Conservation (phyloP, 2,113 vertebrate genomes). For the Cynocephalus volans region DNA sequence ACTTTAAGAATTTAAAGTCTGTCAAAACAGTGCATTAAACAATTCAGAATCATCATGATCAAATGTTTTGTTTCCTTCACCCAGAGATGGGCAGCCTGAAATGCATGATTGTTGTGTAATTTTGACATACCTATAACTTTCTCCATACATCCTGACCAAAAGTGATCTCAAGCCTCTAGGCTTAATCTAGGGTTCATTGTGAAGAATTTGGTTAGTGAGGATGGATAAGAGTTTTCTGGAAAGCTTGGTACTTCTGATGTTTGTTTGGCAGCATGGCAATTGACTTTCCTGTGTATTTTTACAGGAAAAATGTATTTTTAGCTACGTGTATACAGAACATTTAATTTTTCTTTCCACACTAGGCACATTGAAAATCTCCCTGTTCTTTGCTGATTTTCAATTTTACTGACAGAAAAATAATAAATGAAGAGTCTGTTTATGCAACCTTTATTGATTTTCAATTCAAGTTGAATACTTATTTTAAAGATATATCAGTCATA, state of each 20-base stretch:
- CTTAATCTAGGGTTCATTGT: not conserved
- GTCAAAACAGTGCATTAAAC: slow-evolving; percentile 91
- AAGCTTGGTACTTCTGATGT: not conserved
- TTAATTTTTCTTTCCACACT: slow-evolving; percentile 28
- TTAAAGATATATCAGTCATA: slow-evolving; percentile 40
- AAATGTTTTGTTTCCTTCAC: slow-evolving; percentile 75
- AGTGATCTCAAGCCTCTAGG: not conserved
- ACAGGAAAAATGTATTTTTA: slow-evolving; percentile 26
- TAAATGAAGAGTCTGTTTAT: slow-evolving; percentile 57
- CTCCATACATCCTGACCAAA: not conserved
- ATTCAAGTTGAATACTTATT: slow-evolving; percentile 59
- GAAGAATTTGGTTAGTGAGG: slow-evolving; percentile 50
- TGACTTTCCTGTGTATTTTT: slow-evolving; percentile 55
- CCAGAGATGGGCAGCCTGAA: slow-evolving; percentile 77
- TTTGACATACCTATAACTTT: not conserved
- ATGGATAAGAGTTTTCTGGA: slow-evolving; percentile 53
- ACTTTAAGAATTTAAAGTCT: slow-evolving; percentile 87
- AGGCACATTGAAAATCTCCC: slow-evolving; percentile 36
- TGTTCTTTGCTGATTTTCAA: slow-evolving; percentile 54
- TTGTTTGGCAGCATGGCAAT: slow-evolving; percentile 55
- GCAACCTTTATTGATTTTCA: slow-evolving; percentile 58
- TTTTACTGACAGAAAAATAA: slow-evolving; percentile 70
- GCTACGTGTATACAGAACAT: slow-evolving; percentile 28
- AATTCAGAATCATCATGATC: slow-evolving; percentile 86
- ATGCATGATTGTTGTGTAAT: slow-evolving; percentile 17